A percentile compares a stretch with the other conserved stretches of the same genome.
These are phyloP conservation scores for Philopedon plagiatum DNA, from an alignment of 2,888 invertebrate genomes.

Conservation along the genomic window DNA sequence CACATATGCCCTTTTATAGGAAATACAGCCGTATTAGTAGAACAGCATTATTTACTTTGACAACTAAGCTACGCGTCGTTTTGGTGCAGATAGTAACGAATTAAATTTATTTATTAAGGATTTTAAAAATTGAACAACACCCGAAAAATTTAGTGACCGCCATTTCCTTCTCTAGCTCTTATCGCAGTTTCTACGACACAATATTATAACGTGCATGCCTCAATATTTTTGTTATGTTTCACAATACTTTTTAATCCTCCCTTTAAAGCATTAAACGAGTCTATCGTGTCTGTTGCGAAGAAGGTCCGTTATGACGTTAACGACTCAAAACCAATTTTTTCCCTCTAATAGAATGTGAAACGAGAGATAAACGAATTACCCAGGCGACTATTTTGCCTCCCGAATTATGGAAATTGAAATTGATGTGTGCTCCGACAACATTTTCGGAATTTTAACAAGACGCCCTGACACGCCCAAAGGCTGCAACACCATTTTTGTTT, in stretches of 20 bases:
- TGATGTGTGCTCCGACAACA: constrained; percentile 49
- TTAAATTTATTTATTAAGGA: no score
- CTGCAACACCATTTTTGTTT: not conserved
- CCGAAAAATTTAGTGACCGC: no score
- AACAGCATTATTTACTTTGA: no score
- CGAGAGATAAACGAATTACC: constrained; percentile 44
- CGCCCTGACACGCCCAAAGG: constrained; percentile 9
- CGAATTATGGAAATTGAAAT: constrained; percentile 52
- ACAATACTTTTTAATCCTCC: constrained; percentile 7
- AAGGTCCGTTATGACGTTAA: constrained; percentile 32
- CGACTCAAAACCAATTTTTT: constrained; percentile 35
- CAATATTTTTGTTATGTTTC: no score
- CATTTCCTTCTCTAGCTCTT: no score
- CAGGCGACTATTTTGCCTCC: constrained; percentile 41
- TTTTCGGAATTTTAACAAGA: constrained; percentile 48
- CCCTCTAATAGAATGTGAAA: constrained; percentile 45
- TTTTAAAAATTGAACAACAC: no score
- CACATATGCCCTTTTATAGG: no score
- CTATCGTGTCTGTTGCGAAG: constrained; percentile 8
- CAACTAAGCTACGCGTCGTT: no score
- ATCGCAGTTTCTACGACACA: no score
- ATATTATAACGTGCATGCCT: no score
- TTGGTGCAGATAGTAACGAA: no score
- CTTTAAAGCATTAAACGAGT: not conserved
- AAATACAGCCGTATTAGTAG: no score